Evolutionary conservation across 1,140 invertebrate genomes (phyloP), one percentile per base, ranked within the genome.

Genomic region (Aricia agestis): DNA sequence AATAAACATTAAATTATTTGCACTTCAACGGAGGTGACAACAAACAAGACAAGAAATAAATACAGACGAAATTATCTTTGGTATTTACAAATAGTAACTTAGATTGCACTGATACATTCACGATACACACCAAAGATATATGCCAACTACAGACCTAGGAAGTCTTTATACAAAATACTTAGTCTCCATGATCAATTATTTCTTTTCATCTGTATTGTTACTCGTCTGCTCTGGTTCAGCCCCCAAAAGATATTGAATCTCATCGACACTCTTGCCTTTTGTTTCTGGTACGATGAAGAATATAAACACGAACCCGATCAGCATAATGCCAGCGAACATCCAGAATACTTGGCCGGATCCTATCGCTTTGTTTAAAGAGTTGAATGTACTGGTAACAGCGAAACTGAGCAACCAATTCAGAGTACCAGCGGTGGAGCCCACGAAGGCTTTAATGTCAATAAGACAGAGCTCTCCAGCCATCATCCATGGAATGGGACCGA

Each of bases 231-330:
- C 74, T 6, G 86, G 86, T 66, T 82, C 78, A 0, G 81, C 87
- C 0, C 89, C 89, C 15, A 96, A 84, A 76, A 95, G 91, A 4
- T 87, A 79, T 85, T 96, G 95, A 79, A 98, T 97, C 87, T 98
- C 95, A 68, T 98, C 95, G 5, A 98, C 89, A 57, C 94, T 95
- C 86, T 97, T 97, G 10, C 97, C 97, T 92, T 98, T 98, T 0
- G 97, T 98, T 89, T 99, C 98, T 0, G 97, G 96, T 6, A 98
- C 94, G 17, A 96, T 83, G 63, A 96, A 92, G 74, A 94, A 94
- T n/a, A 97, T 94, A 75, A 98, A 96, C 3, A 96, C 67, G 41
- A 94, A 92, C 7, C 96, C 96, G 11, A 96, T 2, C 0, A 94
- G 83, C 69, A 96, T 95, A 65, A 97, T 92, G 4, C 90, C 93